Evolutionary conservation across 2,888 invertebrate species (phyloP), one percentile per base, ranked within the genome.

Genomic region (Zootermopsis nevadensis): DNA sequence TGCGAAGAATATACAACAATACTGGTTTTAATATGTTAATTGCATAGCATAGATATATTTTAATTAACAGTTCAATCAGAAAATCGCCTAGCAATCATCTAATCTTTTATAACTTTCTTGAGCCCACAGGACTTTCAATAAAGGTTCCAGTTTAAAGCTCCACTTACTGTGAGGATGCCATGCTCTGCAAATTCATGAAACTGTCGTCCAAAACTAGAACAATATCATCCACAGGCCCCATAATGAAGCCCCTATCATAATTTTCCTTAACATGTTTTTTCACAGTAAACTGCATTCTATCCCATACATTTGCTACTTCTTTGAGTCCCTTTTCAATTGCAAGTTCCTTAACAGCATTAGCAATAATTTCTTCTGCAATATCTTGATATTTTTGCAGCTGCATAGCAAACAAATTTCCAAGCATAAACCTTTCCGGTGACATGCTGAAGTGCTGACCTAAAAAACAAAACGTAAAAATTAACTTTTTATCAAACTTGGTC

Each of bases 331-430:
- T 95, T 89, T 98, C 98, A 87, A 98, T 97, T n/a, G 94, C 93
- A 87, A 97, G 90, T 89, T 98, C 98, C 87, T 97, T 97, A 85
- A 96, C 94, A 48, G 98, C 98, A 88, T 95, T 95, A 86, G 94
- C 96, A 38, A 98, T 95, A 82, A 98, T 97, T 88, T 94, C 94
- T 86, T 95, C 95, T 60, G 97, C 97, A 7, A 95, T 94, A 0
- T 97, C 96, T 55, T 95, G 94, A 88, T 96, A 96, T 86, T 94
- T 93, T 87, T 97, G 96, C 84, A 98, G 90, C 87, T 98, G 95
- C 98, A 98, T 98, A 1, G 95, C 93, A 88, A 98, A 98, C 94
- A 98, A 95, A 88, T 97, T 97, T 84, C 96, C 96, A 84, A 98
- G 90, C 0, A 97, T 98, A 87, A 98, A 98, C n/a, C 95, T 93